These are phyloP conservation scores for Timandra comae DNA, from an alignment of 2,888 invertebrate species.

Conservation along the genomic window DNA sequence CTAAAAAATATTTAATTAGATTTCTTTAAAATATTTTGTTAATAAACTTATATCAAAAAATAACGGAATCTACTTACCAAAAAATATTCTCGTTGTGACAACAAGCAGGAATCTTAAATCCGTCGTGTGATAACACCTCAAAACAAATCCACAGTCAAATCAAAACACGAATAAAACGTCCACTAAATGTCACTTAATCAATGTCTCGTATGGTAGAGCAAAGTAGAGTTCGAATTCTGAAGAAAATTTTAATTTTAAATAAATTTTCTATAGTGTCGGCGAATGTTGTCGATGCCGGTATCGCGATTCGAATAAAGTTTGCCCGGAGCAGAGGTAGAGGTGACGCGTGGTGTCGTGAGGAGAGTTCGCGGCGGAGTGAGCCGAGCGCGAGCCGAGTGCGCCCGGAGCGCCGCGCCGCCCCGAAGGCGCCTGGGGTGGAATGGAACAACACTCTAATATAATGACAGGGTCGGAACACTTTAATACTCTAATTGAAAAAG, in stretches of 20 bases:
- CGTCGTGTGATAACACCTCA: slow-evolving; percentile 14
- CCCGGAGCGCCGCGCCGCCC: slow-evolving; percentile 38
- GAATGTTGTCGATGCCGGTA: slow-evolving; percentile 17
- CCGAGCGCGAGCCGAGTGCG: slow-evolving; percentile 30
- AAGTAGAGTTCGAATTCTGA: slow-evolving; percentile 5
- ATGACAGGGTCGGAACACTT: slow-evolving; percentile 76
- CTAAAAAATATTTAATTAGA: too few relatives aligned
- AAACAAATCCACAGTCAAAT: slow-evolving; percentile 51
- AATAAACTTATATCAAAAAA: too few relatives aligned
- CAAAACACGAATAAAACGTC: slow-evolving; percentile 43
- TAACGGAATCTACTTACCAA: too few relatives aligned
- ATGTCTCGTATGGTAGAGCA: background rate
- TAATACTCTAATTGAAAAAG: slow-evolving; percentile 76
- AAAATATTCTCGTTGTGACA: slow-evolving; percentile 9
- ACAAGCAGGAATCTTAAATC: slow-evolving; percentile 27
- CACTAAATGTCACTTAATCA: slow-evolving; percentile 51
- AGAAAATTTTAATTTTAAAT: slow-evolving; percentile 18
- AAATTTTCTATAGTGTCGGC: slow-evolving; percentile 15
- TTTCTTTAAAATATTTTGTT: too few relatives aligned
- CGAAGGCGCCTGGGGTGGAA: slow-evolving; percentile 59
- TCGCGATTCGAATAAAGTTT: slow-evolving; percentile 67
- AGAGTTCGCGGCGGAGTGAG: slow-evolving; percentile 59
- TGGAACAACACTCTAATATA: slow-evolving; percentile 75
- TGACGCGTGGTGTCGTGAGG: slow-evolving; percentile 35
- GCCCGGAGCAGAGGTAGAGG: slow-evolving; percentile 20